These are phyloP conservation scores for Aradophagus sp. DNA, from an alignment of 1,140 invertebrate genomes.

Conservation along the genomic window DNA sequence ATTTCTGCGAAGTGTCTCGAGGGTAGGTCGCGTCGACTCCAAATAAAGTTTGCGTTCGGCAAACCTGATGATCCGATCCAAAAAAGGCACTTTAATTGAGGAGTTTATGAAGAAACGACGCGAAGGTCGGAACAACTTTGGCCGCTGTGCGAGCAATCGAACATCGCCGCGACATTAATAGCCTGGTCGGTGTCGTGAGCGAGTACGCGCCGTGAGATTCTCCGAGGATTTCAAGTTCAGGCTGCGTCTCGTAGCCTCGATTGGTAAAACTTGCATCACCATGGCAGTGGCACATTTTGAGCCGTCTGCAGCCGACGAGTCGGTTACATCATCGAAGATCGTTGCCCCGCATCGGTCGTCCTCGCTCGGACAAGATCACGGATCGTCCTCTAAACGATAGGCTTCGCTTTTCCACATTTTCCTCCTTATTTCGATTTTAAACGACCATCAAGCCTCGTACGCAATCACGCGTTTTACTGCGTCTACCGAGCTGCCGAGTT, in stretches of 20 bases:
- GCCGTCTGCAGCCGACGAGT: slow-evolving; percentile 22
- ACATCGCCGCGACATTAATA: slow-evolving; percentile 37
- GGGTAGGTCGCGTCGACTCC: no score
- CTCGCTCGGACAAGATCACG: slow-evolving; percentile 47
- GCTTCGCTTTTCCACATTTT: slow-evolving; percentile 8
- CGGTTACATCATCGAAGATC: slow-evolving; percentile 44
- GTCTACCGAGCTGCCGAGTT: no score
- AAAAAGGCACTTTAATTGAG: slow-evolving; percentile 1
- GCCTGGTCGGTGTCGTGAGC: slow-evolving; percentile 14
- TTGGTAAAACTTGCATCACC: slow-evolving; percentile 45
- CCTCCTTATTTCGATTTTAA: slow-evolving; percentile 1
- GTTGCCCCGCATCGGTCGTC: slow-evolving; percentile 40
- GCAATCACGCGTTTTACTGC: no score
- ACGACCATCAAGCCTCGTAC: no score
- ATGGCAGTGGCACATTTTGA: slow-evolving; percentile 42
- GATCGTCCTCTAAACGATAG: slow-evolving; percentile 34
- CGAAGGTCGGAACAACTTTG: slow-evolving; percentile 11
- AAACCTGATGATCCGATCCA: not conserved
- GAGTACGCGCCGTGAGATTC: slow-evolving; percentile 33
- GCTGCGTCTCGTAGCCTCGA: slow-evolving; percentile 46
- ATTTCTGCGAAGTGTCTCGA: no score
- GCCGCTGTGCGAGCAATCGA: slow-evolving; percentile 13
- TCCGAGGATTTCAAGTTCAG: slow-evolving; percentile 48
- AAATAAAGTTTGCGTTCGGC: not conserved
- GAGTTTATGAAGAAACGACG: slow-evolving; percentile 5